These are phyloP conservation scores for Spheniscus humboldti DNA, from an alignment of 2,797 vertebrate species.

Conservation along the genomic window DNA sequence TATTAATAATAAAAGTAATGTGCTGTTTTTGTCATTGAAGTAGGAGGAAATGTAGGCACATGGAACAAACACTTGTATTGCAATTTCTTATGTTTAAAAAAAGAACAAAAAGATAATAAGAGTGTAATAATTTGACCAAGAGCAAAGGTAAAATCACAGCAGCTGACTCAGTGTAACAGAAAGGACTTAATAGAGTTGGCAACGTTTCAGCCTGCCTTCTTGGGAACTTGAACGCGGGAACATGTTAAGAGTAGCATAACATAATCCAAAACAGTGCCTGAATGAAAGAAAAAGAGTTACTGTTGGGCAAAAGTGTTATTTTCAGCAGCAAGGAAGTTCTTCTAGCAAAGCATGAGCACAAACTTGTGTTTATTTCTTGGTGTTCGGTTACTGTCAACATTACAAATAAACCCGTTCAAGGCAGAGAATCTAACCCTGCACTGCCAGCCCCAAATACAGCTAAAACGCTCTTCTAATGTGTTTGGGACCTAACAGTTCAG, in stretches of 20 bases:
- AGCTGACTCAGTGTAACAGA: slow-evolving; percentile 44
- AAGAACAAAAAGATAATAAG: neutral
- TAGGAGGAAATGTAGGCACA: slow-evolving; percentile 11
- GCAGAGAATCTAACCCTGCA: neutral
- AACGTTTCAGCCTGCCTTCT: neutral
- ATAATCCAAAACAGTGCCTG: neutral
- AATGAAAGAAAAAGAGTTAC: neutral
- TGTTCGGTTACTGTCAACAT: neutral
- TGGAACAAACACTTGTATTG: neutral
- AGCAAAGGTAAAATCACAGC: slow-evolving; percentile 49
- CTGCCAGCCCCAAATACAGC: neutral
- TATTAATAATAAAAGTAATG: neutral
- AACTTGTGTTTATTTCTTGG: neutral
- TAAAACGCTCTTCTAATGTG: neutral
- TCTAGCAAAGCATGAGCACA: neutral
- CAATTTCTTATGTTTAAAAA: slow-evolving; percentile 1
- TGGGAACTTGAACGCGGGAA: neutral
- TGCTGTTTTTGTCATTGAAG: neutral
- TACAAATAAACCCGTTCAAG: neutral
- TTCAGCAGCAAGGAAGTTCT: neutral
- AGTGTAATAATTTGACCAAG: slow-evolving; percentile 17
- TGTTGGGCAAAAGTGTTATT: neutral
- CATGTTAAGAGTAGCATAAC: neutral
- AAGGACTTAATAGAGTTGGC: slow-evolving; percentile 17
- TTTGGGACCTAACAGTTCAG: neutral